Conservation (phyloP, 2,888 invertebrate species). For the Melieria omissa region DNA sequence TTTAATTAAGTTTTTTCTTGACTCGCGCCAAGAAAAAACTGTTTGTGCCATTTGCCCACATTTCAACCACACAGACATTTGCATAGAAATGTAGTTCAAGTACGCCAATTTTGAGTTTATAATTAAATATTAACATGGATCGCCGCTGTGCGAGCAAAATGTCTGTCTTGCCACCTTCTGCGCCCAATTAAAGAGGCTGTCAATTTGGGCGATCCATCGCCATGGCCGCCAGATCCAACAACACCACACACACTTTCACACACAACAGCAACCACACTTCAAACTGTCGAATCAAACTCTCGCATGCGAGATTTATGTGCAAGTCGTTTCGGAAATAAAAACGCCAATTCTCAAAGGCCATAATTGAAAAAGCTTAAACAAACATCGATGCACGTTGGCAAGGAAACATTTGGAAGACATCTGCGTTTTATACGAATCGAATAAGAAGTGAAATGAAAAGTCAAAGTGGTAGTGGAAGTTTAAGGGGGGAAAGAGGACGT, state of each 20-base stretch:
- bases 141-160: background rate
- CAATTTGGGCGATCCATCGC: constrained; percentile 22
- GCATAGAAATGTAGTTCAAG: constrained; percentile 38
- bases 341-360: constrained; percentile 20
- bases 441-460: constrained; percentile 17
- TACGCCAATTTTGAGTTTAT: constrained; percentile 29
- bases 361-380: constrained; percentile 19
- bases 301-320: constrained; percentile 14
- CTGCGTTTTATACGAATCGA: constrained; percentile 52
- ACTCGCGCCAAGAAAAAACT: constrained; percentile 10
- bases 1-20: constrained; percentile 27
- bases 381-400: constrained; percentile 36
- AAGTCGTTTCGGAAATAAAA: constrained; percentile 14
- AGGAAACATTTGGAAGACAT: constrained; percentile 45
- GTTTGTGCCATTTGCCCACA: constrained; percentile 29
- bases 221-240: constrained; percentile 7
- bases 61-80: constrained; percentile 13
- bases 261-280: constrained; percentile 6
- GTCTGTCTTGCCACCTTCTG: constrained; percentile 1
- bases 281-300: constrained; percentile 32
- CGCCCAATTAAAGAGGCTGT: constrained; percentile 30
- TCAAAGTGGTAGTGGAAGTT: background rate
- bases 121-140: constrained; percentile 27
- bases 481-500: too few species aligned
- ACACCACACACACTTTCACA: background rate